Base-by-base conservation (phyloP, 1,140 invertebrate genomes). In the Melipona quadrifasciata region DNA sequence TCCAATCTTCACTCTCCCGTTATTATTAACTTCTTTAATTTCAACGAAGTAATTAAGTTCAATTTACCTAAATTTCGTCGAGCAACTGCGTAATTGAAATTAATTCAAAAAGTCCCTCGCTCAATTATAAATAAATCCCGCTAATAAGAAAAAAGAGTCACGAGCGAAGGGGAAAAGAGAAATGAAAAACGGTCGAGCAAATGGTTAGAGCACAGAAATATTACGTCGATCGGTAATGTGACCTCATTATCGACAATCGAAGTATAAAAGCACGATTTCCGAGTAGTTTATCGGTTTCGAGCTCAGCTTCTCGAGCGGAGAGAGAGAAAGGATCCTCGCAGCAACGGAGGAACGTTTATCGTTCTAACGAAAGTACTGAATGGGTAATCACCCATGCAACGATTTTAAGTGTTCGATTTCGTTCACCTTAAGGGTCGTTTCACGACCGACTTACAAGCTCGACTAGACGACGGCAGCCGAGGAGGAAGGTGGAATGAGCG, bases 381-480 rank as follows among this genome's bases (percentile, higher is more conserved):
- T 82, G 80, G 80, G 73, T 82, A 82, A 82, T 82, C 80, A 82
- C 74, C 71, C 72, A 65, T 65, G 80, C 80, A 55, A 75, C 80
- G 55, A 75, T 82, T 82, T 75, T 53, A 82, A 82, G 80, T 53
- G 65, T 82, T 75, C 80, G 80, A 82, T 82, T 82, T 64, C 70
- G 57, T 74, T 75, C 80, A 65, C 81, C 55, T 57, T 83, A 68
- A 76, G 74, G 55, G 74, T 77, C 61, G 73, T 82, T 74, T 84
- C 51, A 87, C 34, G 70, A 72, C 64, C 73, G 79, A 82, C 74
- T 86, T 82, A 68, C 53, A 77, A 65, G 27, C 47, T 31, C 58
- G 51, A 47, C 47, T 61, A 51, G 11, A 11, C 17, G 34, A 47
- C 39, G 16, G 16, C 0, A 39, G 31, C 1, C 0, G 57, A 12